Percentiles rank a stretch among this genome's conserved stretches.
Evolutionary conservation across 2,888 invertebrate genomes (phyloP).

Genomic region (Rotaria macrura): DNA sequence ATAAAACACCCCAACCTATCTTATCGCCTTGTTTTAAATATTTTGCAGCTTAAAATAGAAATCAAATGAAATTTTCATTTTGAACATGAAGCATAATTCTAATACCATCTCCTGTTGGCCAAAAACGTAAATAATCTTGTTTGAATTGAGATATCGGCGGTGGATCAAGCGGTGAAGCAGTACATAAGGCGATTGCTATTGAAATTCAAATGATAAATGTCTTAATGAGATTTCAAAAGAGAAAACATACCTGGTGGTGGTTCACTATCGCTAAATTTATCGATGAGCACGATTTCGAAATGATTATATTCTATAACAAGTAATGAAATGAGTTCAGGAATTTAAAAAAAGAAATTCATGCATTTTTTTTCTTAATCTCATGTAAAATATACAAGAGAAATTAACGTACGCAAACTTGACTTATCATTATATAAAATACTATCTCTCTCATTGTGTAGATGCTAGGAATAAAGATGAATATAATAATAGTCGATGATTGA

Average conservation of each 20-base stretch:
- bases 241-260: constrained; percentile 38
- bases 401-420: too few relatives aligned
- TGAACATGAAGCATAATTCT: not conserved
- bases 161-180: constrained; percentile 41
- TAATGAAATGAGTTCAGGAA: too few relatives aligned
- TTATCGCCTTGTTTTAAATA: constrained; percentile 40
- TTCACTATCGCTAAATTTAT: constrained; percentile 39
- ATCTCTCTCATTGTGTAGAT: too few relatives aligned
- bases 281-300: constrained; percentile 42
- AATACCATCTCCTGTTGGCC: constrained; percentile 43
- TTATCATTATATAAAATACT: too few relatives aligned
- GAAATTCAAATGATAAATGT: not conserved
- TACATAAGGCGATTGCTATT: constrained; percentile 39
- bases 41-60: constrained; percentile 37
- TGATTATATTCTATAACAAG: constrained; percentile 40
- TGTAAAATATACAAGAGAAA: too few relatives aligned
- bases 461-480: too few relatives aligned
- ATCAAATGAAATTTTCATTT: not conserved
- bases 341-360: too few relatives aligned
- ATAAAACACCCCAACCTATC: constrained; percentile 44
- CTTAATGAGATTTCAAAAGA: too few relatives aligned
- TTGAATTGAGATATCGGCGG: constrained; percentile 39
- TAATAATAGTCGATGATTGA: too few relatives aligned
- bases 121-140: constrained; percentile 41
- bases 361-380: too few relatives aligned